Percentiles rank a stretch among this genome's conserved stretches.
These are phyloP conservation scores for Camelus bactrianus DNA, from an alignment of 2,113 vertebrate species.

Conservation along the genomic window DNA sequence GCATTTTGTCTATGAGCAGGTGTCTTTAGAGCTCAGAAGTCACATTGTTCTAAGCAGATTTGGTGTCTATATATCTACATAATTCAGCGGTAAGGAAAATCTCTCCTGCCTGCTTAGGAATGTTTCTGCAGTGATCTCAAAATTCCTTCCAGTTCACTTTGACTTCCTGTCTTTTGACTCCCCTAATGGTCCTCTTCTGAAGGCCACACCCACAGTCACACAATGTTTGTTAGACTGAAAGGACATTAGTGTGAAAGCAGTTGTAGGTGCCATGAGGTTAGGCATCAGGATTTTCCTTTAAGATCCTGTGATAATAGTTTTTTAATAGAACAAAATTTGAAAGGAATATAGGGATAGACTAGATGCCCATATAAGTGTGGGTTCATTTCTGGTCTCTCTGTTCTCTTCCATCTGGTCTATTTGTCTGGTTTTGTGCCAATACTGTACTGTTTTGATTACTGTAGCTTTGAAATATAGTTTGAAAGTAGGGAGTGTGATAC, in stretches of 20 bases:
- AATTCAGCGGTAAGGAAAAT: not conserved
- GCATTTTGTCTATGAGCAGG: constrained; percentile 12
- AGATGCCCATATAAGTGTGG: not conserved
- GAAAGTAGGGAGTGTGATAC: too few relatives aligned
- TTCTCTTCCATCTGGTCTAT: not conserved
- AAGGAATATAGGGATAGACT: not conserved
- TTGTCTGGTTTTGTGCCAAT: not conserved
- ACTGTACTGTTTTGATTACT: too few relatives aligned
- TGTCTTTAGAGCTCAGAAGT: constrained; percentile 44
- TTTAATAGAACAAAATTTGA: not conserved
- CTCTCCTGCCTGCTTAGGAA: not conserved
- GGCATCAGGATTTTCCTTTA: not conserved
- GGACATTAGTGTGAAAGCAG: not conserved
- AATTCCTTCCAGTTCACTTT: not conserved
- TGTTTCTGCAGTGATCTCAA: not conserved
- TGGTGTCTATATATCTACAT: not conserved
- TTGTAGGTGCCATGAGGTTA: not conserved
- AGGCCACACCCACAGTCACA: not conserved
- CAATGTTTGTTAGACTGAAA: not conserved
- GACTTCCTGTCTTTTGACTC: not conserved
- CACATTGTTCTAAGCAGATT: not conserved
- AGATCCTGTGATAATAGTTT: not conserved
- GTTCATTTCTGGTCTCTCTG: not conserved
- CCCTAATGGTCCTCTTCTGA: not conserved
- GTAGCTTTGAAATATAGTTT: too few relatives aligned